Evolutionary conservation across 2,888 invertebrate genomes (phyloP).

Genomic region (Pseudeuparius sepicola): DNA sequence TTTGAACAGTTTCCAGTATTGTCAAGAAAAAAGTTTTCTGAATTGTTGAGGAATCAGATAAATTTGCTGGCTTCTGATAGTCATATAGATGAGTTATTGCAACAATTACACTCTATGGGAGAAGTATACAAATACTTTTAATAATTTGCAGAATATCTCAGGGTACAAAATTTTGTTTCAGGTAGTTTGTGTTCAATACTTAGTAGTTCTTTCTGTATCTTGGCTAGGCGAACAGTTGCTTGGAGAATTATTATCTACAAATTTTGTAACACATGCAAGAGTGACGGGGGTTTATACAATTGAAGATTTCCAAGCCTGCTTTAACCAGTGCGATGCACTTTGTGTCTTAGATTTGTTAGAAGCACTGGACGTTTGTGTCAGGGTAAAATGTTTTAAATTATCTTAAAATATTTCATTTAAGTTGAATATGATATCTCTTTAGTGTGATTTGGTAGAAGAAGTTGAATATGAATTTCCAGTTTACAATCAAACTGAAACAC

Average conservation of each 20-base stretch:
- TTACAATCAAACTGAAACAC: conserved; percentile 54
- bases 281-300: conserved; percentile 60
- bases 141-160: too few relatives aligned
- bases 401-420: too few relatives aligned
- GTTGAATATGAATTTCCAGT: conserved; percentile 68
- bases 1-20: conserved; percentile 52
- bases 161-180: conserved; percentile 21
- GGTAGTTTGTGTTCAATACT: conserved; percentile 42
- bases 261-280: conserved; percentile 43
- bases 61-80: conserved; percentile 56
- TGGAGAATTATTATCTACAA: conserved; percentile 52
- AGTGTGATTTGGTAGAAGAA: conserved; percentile 61
- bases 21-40: conserved; percentile 48
- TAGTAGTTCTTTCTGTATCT: conserved; percentile 54
- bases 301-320: conserved; percentile 63
- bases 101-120: conserved; percentile 54
- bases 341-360: conserved; percentile 59
- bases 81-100: conserved; percentile 51
- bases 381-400: too few relatives aligned
- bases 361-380: conserved; percentile 58
- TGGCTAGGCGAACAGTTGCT: conserved; percentile 60
- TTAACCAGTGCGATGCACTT: conserved; percentile 57
- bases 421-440: conserved; percentile 28
- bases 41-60: conserved; percentile 46
- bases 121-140: too few relatives aligned